Percentiles rank a stretch among this genome's conserved stretches.
phyloP scores from a whole-genome alignment of 2,113 vertebrate species.

The Murina feae region DNA sequence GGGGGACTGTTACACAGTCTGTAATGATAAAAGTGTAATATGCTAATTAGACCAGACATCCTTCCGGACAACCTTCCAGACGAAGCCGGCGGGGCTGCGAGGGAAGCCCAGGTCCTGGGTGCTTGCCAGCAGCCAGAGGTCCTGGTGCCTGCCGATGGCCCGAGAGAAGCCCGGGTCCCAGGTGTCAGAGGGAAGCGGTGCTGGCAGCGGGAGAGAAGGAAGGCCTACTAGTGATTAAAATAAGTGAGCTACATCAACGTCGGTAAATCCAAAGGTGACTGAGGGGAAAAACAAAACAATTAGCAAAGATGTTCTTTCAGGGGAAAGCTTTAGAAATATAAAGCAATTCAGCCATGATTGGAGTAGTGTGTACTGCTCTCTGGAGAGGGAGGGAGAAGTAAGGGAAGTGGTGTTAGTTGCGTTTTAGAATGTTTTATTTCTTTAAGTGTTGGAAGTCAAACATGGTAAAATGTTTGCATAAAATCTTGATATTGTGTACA shows the following conservation, averaged over 20 bases:
- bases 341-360: not conserved
- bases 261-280: not conserved
- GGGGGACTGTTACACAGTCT: not conserved
- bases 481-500: not conserved
- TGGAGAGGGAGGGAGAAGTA: not conserved
- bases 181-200: no score
- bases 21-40: no score
- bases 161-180: no score
- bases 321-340: not conserved
- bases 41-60: no score
- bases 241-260: not conserved
- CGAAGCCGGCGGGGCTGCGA: no score
- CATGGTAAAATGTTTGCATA: not conserved
- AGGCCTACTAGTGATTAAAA: not conserved
- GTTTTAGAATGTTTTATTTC: not conserved
- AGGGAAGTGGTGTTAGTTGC: not conserved
- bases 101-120: no score
- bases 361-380: not conserved
- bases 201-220: no score
- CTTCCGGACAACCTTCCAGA: no score
- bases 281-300: not conserved
- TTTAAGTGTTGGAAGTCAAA: not conserved
- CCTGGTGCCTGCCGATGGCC: no score
- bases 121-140: no score
- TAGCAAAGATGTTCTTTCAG: not conserved